Conservation (phyloP, 2,113 vertebrate species). For the Hemicordylus capensis region DNA sequence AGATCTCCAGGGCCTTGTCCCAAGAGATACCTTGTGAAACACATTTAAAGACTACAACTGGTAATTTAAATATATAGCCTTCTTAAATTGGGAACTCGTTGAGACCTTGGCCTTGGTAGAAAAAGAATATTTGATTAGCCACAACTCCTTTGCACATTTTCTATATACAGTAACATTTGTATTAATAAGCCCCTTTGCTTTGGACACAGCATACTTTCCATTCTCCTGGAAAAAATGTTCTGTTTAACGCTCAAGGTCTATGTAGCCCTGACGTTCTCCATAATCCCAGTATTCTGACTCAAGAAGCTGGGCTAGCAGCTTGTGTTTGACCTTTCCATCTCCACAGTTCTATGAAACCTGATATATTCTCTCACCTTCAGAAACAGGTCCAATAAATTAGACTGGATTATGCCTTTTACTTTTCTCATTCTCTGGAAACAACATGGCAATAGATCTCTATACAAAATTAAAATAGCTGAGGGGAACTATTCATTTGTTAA, state of each 20-base stretch:
- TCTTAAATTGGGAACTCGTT: not conserved
- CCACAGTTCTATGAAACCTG: not conserved
- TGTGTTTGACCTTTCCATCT: not conserved
- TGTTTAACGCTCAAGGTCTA: not conserved
- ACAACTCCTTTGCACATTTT: not conserved
- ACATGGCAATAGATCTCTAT: not conserved
- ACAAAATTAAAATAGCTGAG: not conserved
- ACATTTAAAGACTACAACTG: not conserved
- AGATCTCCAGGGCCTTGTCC: not conserved
- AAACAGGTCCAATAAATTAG: not conserved
- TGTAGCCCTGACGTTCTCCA: not conserved
- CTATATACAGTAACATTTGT: not conserved
- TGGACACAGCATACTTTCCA: not conserved
- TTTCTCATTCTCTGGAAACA: not conserved
- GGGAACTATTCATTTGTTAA: not conserved
- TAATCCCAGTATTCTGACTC: not conserved
- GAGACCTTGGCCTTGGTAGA: not conserved
- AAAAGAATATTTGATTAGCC: not conserved
- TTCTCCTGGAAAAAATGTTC: not conserved
- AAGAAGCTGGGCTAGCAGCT: not conserved
- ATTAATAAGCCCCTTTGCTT: not conserved
- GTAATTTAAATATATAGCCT: not conserved
- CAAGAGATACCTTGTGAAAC: not conserved
- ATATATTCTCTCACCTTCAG: not conserved
- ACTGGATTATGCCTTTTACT: not conserved